phyloP scores from a whole-genome alignment of 2,113 vertebrate genomes.

The Etheostoma cragini region DNA sequence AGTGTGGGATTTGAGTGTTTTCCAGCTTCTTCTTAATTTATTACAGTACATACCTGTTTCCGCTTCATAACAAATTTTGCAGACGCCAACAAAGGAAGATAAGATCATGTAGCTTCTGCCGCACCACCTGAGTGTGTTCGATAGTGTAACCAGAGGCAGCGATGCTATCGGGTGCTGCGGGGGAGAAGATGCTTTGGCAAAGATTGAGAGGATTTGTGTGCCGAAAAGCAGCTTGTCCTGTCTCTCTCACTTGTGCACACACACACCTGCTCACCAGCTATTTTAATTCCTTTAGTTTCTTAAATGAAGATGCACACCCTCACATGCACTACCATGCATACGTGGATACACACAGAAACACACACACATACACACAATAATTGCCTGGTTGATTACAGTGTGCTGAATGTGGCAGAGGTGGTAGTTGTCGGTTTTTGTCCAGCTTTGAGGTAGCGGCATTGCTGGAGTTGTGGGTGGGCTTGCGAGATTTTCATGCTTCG shows the following conservation, averaged over 20 bases:
- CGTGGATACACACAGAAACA: conserved; percentile 4
- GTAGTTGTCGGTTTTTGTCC: conserved; percentile 74
- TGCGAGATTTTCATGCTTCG: conserved; percentile 69
- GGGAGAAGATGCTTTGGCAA: conserved; percentile 54
- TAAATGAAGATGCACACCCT: conserved; percentile 22
- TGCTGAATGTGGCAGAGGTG: conserved; percentile 64
- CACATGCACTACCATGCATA: background rate
- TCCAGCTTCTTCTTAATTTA: conserved; percentile 35
- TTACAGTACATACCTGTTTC: conserved; percentile 5
- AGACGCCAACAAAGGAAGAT: conserved; percentile 35
- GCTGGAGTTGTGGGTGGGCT: conserved; percentile 80
- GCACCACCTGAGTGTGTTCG: conserved; percentile 10
- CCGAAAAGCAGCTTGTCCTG: conserved; percentile 28
- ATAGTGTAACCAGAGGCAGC: conserved; percentile 54
- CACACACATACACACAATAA: conserved; percentile 45
- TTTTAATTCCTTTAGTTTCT: conserved; percentile 39
- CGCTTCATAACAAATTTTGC: conserved; percentile 38
- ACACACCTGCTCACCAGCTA: conserved; percentile 55
- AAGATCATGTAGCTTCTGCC: conserved; percentile 33
- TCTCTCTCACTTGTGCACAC: conserved; percentile 41
- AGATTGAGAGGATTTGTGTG: conserved; percentile 32
- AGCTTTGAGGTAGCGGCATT: conserved; percentile 67
- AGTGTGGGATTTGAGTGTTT: conserved; percentile 36
- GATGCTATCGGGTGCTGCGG: conserved; percentile 57
- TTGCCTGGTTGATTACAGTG: conserved; percentile 77